Base-by-base conservation (phyloP, 2,113 vertebrate genomes). In the Nycticryphes semicollaris region DNA sequence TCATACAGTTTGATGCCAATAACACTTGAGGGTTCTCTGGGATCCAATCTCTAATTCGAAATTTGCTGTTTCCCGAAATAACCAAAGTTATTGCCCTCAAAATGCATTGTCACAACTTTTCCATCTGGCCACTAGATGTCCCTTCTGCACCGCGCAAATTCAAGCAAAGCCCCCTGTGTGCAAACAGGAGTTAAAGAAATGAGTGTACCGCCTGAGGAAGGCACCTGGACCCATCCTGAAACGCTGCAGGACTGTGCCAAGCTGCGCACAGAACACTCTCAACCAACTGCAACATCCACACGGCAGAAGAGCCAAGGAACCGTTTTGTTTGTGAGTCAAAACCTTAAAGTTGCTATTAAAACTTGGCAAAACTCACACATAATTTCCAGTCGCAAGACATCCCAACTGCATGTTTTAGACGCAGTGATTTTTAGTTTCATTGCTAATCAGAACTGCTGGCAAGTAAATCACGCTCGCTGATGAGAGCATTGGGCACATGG, bases 121-220 rank as follows among this genome's bases (percentile, higher is more conserved):
- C 47, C 45, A 17, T 14, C 39, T 20, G 75, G 59, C 90, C 95
- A 28, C 79, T 41, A 81, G 96, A 89, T 92, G 89, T 84, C 96
- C 80, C 69, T 68, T 92, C 75, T 51, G 86, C 88, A 84, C 92
- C 7, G 67, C 37, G 48, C 74, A 33, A 75, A 75, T 6, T 24
- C 80, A 31, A n/a, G 72, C 51, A n/a, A 77, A 51, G 57, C 66
- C 12, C 33, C 12, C 2, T 2, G 4, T 6, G 39, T 20, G 68
- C 35, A 16, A 78, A 39, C 33, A 12, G 25, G 7, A 9, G 10
- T 1, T 39, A 3, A 39, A 64, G 51, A 84, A 80, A 77, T 3
- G 2, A 16, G 4, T 1, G 11, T 14, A 28, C 8, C 30, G 20
- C 37, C 64, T 68, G 69, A 1, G 6, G 30, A 51, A 33, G 3